Conservation (phyloP, 1,140 invertebrate genomes). For the Drosophila takahashii region DNA sequence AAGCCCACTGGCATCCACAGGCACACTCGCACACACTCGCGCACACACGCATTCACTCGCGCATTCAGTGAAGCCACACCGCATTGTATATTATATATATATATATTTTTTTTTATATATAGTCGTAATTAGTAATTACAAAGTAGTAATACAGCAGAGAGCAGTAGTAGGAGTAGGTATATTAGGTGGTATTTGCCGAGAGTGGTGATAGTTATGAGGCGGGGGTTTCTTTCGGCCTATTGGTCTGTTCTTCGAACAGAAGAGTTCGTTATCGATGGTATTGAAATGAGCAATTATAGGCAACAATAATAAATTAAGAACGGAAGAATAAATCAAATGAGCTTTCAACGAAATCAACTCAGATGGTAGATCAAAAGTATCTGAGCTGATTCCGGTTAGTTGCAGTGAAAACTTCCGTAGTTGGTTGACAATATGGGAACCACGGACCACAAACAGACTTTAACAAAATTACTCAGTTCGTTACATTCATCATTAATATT, state of each 20-base stretch:
- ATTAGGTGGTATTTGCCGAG: slow-evolving; percentile 46
- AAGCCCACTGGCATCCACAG: slow-evolving; percentile 5
- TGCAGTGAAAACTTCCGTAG: neutral
- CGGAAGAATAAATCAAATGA: slow-evolving; percentile 15
- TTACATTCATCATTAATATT: neutral
- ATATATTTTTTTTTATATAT: slow-evolving; percentile 11
- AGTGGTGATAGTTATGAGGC: slow-evolving; percentile 59
- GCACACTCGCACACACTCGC: slow-evolving; percentile 10
- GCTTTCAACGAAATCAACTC: neutral
- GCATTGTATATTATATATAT: slow-evolving; percentile 13
- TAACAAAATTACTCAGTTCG: neutral
- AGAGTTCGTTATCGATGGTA: slow-evolving; percentile 14
- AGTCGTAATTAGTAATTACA: slow-evolving; percentile 23
- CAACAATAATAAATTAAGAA: slow-evolving; percentile 24
- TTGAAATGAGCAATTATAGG: slow-evolving; percentile 24
- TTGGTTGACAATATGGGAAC: neutral
- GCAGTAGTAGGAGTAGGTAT: slow-evolving; percentile 46
- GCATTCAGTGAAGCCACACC: slow-evolving; percentile 25
- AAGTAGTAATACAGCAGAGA: slow-evolving; percentile 34
- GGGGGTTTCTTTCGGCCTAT: neutral
- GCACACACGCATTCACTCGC: slow-evolving; percentile 10
- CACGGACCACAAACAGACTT: slow-evolving; percentile 10
- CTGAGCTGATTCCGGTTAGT: slow-evolving; percentile 7
- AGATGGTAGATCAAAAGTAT: neutral
- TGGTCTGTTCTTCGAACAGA: slow-evolving; percentile 13